These are phyloP conservation scores for Acanthis flammea DNA, from an alignment of 2,797 vertebrate species.

Conservation along the genomic window DNA sequence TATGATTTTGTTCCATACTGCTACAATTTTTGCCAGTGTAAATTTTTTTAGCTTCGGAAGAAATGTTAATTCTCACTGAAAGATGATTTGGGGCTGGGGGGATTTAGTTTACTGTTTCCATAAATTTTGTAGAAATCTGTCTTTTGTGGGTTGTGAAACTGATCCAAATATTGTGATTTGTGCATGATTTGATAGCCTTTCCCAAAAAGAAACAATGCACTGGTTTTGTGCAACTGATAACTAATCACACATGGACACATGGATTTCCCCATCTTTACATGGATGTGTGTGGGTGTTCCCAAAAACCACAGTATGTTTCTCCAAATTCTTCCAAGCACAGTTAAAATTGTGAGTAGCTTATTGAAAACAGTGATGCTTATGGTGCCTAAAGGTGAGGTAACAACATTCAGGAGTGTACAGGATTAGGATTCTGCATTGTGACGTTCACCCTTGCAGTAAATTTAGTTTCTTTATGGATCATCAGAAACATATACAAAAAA, in stretches of 20 bases:
- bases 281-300: neutral
- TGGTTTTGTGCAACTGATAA: neutral
- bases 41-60: neutral
- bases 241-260: neutral
- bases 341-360: neutral
- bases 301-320: neutral
- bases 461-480: constrained; percentile 46
- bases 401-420: neutral
- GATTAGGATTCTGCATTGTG: neutral
- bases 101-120: neutral
- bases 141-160: neutral
- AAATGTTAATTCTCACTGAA: neutral
- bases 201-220: neutral
- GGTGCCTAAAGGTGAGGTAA: neutral
- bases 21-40: neutral
- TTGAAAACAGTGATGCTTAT: neutral
- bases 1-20: neutral
- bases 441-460: constrained; percentile 24
- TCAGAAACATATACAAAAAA: neutral
- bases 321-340: neutral
- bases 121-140: neutral
- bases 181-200: neutral
- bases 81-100: neutral
- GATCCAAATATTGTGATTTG: neutral
- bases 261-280: rapidly evolving